Evolutionary conservation across 1,140 invertebrate genomes (phyloP).

Genomic region (Odontomachus brunneus): DNA sequence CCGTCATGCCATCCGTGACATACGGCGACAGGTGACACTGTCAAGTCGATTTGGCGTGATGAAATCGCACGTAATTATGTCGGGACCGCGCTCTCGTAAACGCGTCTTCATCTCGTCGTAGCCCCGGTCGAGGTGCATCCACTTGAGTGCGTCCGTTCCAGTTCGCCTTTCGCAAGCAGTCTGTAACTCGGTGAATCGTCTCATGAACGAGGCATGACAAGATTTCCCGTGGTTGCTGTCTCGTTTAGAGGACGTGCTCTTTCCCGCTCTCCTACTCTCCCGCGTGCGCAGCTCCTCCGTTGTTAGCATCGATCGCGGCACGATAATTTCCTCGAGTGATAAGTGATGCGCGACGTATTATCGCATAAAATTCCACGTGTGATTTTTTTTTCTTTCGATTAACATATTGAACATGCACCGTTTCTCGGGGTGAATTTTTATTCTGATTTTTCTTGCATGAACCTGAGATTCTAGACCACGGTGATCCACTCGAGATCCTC

Average conservation of each 20-base stretch:
- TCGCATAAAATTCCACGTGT: background rate
- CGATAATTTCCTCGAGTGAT: no score
- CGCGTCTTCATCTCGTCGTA: no score
- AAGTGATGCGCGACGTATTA: no score
- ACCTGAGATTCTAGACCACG: constrained; percentile 66
- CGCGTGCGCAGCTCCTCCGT: no score
- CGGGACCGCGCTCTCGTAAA: background rate
- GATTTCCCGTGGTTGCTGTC: background rate
- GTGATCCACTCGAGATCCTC: constrained; percentile 57
- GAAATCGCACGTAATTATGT: constrained; percentile 41
- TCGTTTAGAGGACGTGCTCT: no score
- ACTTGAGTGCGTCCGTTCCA: constrained; percentile 35
- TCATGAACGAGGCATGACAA: background rate
- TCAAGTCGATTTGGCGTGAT: constrained; percentile 31
- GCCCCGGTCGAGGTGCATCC: constrained; percentile 21
- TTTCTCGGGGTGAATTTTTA: no score
- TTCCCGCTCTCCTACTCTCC: no score
- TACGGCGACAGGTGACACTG: constrained; percentile 25
- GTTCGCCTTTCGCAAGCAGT: constrained; percentile 35
- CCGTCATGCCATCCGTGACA: background rate
- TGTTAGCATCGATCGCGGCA: background rate
- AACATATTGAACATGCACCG: background rate
- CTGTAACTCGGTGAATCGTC: constrained; percentile 12
- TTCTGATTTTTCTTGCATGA: background rate
- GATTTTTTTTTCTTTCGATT: background rate